Base-by-base conservation (phyloP, 2,888 invertebrate genomes). In the Phyllotreta cruciferae region DNA sequence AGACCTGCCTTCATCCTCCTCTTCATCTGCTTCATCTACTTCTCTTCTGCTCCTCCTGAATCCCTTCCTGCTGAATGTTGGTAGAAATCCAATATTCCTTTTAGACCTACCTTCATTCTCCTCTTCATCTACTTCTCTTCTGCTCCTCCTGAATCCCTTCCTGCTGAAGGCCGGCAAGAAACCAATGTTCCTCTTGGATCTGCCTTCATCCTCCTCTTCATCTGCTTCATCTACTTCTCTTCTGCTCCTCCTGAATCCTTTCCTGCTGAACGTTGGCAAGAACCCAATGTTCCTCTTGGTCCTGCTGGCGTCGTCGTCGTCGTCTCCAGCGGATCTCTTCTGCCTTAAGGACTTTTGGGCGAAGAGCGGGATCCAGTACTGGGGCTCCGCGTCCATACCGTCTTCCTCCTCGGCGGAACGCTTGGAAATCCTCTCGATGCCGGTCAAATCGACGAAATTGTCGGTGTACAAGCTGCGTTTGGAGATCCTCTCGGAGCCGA, bases 391-490 rank as follows among this genome's bases (percentile, higher is more conserved):
- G 5, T 60, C 61, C 54, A 64, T 56, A 47, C 62, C 62, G 9
- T 62, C 54, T 38, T 64, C 53, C 13, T 60, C 54, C 10, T 60
- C 49, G 0, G 54, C 36, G 13, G 66, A 62, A 11, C 69, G 45
- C 24, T 69, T 69, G 35, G 67, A 67, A 11, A 69, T 67, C 44
- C 56, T 65, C 56, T 69, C 69, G 7, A 58, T 41, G 5, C 66
- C 69, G 11, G 69, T 63, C 36, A 69, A 44, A 7, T 49, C 54
- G 36, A 60, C 39, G 4, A 39, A 47, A 11, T 38, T 52, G 42
- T 63, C 62, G 1, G 63, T 53, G 44, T 39, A 66, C 35, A 68
- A 54, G 7, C 65, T 65, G 10, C 67, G 55, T 38, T 60, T 66
- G 34, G 67, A 63, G 8, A 66, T 66, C 37, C 55, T 65, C 62